Conservation (phyloP, 2,797 vertebrate species). For the Phoebastria nigripes region DNA sequence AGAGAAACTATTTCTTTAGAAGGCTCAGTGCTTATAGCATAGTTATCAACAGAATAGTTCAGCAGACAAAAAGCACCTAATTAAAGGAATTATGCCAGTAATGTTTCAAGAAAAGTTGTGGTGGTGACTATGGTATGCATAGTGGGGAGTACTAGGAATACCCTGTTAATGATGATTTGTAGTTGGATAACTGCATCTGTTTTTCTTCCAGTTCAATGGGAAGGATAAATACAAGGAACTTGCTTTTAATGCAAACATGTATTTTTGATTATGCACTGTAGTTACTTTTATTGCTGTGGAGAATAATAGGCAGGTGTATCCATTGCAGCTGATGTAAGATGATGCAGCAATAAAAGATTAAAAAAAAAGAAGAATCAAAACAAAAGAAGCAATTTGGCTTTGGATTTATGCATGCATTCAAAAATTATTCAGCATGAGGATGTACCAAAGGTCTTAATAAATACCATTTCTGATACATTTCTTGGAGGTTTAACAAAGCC, state of each 20-base stretch:
- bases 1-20: not conserved
- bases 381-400: not conserved
- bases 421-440: not conserved
- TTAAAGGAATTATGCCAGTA: not conserved
- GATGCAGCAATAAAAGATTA: not conserved
- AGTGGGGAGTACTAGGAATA: not conserved
- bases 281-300: not conserved
- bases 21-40: not conserved
- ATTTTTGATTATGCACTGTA: not conserved
- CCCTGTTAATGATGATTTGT: not conserved
- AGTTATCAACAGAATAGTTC: not conserved
- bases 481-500: not conserved
- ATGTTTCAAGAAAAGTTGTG: not conserved
- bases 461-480: not conserved
- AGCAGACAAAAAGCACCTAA: not conserved
- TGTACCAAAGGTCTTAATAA: not conserved
- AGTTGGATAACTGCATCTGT: not conserved
- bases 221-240: not conserved
- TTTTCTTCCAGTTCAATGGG: not conserved
- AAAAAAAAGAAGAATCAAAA: not conserved
- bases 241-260: not conserved
- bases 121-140: not conserved
- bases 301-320: not conserved
- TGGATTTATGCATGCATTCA: not conserved
- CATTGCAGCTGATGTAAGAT: not conserved